Evolutionary conservation across 2,797 vertebrate genomes (phyloP), one percentile per base, ranked within the genome.

Genomic region (Alauda arvensis): DNA sequence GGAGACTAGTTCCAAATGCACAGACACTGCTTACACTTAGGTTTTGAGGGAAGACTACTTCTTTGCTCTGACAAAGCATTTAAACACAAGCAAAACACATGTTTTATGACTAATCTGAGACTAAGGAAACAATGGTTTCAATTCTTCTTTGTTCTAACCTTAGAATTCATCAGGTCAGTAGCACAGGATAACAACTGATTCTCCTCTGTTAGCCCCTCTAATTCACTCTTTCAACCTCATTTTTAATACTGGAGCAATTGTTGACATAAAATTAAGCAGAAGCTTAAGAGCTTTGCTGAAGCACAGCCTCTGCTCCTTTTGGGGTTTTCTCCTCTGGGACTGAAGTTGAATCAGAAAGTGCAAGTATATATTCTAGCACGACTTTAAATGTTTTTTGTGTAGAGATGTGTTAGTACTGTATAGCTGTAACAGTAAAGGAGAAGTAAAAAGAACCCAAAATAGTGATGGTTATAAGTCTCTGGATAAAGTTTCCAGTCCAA

Each of bases 41-140:
- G 18, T 81, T 77, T 62, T 70, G 77, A 87, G 51, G 33, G 45
- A 70, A 79, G 45, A 53, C 23, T 60, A 57, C 55, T 90, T 84
- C 85, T 77, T 77, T 1, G 0, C 55, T 67, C 57, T 81, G 83
- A 67, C 37, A 71, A 91, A 88, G 84, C 69, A 57, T 56, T 87
- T 83, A 57, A 89, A 70, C 53, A 78, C 25, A 69, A 66, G 63
- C 39, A 72, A 72, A 93, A 81, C 29, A 52, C 71, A 55, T 63
- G 70, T 45, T 85, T 70, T 70, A 57, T 82, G 80, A 85, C 80
- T 93, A 81, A 87, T 81, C 33, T 67, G 67, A 93, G 70, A 67
- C 57, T 48, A 65, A 1, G 6, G 79, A 88, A 90, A 87, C 53
- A 85, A 88, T 1, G 1, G 46, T 87, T 87, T 87, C 77, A 85